A percentile compares a stretch with the other conserved stretches of the same genome.
phyloP scores from a whole-genome alignment of 2,888 invertebrate species.

The Apodemia zela region DNA sequence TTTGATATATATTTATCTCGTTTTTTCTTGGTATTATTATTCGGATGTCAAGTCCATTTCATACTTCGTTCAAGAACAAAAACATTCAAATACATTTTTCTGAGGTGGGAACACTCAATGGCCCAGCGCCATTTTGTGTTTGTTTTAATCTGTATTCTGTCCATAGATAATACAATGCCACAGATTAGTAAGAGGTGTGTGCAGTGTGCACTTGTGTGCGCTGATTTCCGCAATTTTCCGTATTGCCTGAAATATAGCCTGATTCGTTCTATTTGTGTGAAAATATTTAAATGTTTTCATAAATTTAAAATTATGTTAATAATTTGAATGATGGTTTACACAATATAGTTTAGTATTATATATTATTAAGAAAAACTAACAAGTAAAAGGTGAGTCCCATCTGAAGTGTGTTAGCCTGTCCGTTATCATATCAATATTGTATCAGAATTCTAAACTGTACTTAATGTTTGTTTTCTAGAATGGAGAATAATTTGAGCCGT shows the following conservation, averaged over 20 bases:
- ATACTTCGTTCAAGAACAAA: too few species aligned
- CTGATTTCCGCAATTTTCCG: constrained; percentile 50
- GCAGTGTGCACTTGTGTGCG: constrained; percentile 35
- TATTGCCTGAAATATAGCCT: constrained; percentile 61
- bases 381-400: constrained; percentile 52
- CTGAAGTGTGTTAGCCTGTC: constrained; percentile 51
- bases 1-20: too few species aligned
- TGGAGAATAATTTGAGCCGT: constrained; percentile 78
- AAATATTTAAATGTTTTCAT: constrained; percentile 24
- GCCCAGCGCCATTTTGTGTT: too few species aligned
- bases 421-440: constrained; percentile 57
- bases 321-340: constrained; percentile 32
- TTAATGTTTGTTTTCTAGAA: constrained; percentile 41
- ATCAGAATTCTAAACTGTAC: constrained; percentile 44
- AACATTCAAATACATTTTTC: too few species aligned
- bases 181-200: background rate
- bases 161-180: too few species aligned
- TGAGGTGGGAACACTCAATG: too few species aligned
- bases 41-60: too few species aligned
- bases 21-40: too few species aligned
- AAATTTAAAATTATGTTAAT: constrained; percentile 25
- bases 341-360: constrained; percentile 32
- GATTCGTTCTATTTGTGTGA: constrained; percentile 36
- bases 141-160: too few species aligned
- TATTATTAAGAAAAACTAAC: constrained; percentile 39